Base-by-base conservation (phyloP, 2,888 invertebrate genomes). In the Belgica antarctica region DNA sequence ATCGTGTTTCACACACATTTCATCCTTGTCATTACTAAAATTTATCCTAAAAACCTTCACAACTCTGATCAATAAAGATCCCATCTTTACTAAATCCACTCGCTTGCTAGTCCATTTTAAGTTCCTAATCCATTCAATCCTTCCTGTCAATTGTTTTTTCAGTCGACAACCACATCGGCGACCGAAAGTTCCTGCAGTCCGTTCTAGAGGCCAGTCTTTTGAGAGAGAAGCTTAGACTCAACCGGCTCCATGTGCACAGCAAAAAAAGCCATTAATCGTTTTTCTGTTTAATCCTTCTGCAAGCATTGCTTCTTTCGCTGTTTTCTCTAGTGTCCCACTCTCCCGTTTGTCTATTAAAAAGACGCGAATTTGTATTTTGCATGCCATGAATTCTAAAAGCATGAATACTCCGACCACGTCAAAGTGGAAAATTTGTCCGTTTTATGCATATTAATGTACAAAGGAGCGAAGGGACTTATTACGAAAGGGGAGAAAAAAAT, bases 231-330 rank as follows among this genome's bases (percentile, higher is more conserved):
- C 22, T 52, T 52, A 52, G n/a, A 52, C 8, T 52, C n/a, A 19
- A 52, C 41, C 17, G n/a, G 22, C 52, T 52, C 52, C 12, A 52
- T 52, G 22, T 52, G 41, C 47, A 15, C 46, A n/a, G 19, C 10
- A 66, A 68, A 47, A 34, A 34, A n/a, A n/a, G n/a, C 52, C 68
- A 68, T 68, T 68, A 66, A 47, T 47, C 65, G 65, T 47, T 66
- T 66, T 17, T 27, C 41, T 24, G 25, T 47, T 66, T 66, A 57
- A 68, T 68, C 68, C 57, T 15, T 36, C 15, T 15, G 28, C 68
- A 15, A 57, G 47, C 12, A 52, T 31, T 31, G 46, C 17, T 46
- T 27, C 59, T 12, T 27, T 15, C 12, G 4, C 52, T 52, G 52
- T 24, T 59, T 24, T 4, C 59, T 27, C 7, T 22, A n/a, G n/a